These are phyloP conservation scores for Phoeniculus purpureus DNA, from an alignment of 2,797 vertebrate genomes.

Conservation along the genomic window DNA sequence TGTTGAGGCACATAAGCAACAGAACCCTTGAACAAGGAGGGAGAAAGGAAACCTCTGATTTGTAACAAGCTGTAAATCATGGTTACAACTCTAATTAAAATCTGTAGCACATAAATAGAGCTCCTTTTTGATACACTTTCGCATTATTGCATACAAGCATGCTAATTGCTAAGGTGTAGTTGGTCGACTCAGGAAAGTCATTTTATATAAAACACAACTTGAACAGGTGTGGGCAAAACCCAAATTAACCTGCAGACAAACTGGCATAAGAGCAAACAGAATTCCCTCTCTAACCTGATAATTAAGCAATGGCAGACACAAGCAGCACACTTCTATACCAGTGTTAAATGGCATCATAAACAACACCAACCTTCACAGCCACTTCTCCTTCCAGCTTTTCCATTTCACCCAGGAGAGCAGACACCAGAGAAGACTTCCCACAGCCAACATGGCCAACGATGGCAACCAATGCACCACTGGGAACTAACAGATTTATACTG, in stretches of 20 bases:
- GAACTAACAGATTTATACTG: conserved; percentile 90
- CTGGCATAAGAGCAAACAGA: neutral
- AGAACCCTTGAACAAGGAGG: conserved; percentile 83
- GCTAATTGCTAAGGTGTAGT: neutral
- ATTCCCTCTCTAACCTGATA: neutral
- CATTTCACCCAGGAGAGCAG: conserved; percentile 94
- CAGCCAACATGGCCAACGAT: conserved; percentile 95
- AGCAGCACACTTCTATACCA: neutral
- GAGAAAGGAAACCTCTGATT: neutral
- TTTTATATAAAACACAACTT: neutral
- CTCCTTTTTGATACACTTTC: neutral
- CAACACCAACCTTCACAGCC: conserved; percentile 84
- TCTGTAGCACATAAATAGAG: neutral
- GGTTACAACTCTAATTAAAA: neutral
- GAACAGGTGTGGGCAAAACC: neutral
- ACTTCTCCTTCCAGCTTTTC: conserved; percentile 92
- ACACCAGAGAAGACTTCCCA: conserved; percentile 94
- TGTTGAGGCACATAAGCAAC: conserved; percentile 97
- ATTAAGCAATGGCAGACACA: neutral
- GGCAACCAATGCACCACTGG: conserved; percentile 89
- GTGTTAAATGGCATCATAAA: neutral
- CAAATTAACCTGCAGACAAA: neutral
- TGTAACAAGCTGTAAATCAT: neutral
- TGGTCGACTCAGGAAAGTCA: neutral
- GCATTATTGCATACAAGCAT: neutral